A percentile compares a stretch with the other conserved stretches of the same genome.
These are phyloP conservation scores for Isurus oxyrinchus DNA, from an alignment of 2,113 vertebrate species.

Conservation along the genomic window DNA sequence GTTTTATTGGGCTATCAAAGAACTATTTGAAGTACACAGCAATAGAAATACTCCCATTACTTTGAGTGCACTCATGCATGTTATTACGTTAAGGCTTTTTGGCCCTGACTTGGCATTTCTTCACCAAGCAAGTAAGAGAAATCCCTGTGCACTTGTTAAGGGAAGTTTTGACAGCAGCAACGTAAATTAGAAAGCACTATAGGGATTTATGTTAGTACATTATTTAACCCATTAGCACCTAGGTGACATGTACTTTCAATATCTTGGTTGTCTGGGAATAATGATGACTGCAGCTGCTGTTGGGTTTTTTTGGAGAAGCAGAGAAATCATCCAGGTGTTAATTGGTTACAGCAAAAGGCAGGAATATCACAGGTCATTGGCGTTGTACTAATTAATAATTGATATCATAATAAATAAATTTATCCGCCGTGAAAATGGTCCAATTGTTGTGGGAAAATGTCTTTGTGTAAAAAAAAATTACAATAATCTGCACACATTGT, in stretches of 20 bases:
- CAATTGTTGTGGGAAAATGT: background rate
- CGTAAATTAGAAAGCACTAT: conserved; percentile 30
- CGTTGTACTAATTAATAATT: background rate
- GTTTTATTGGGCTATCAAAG: conserved; percentile 35
- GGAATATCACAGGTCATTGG: conserved; percentile 1
- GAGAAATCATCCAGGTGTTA: conserved; percentile 14
- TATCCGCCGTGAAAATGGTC: background rate
- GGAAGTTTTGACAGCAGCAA: conserved; percentile 32
- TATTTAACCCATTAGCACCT: conserved; percentile 37
- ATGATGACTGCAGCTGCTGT: conserved; percentile 18
- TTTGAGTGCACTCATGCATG: conserved; percentile 31
- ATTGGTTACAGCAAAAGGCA: conserved; percentile 22
- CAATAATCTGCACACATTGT: background rate
- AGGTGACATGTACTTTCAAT: conserved; percentile 16
- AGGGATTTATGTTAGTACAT: conserved; percentile 36
- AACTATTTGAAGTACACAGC: conserved; percentile 20
- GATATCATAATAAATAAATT: background rate
- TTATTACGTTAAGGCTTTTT: conserved; percentile 31
- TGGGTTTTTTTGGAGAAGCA: background rate
- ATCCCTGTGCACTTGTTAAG: conserved; percentile 37
- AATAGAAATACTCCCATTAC: conserved; percentile 34
- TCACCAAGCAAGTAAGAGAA: conserved; percentile 8
- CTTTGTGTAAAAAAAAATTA: background rate
- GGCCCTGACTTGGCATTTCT: conserved; percentile 25
- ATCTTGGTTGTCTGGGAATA: conserved; percentile 8